Conservation (phyloP, 2,888 invertebrate genomes). For the Alentia gelatinosa region DNA sequence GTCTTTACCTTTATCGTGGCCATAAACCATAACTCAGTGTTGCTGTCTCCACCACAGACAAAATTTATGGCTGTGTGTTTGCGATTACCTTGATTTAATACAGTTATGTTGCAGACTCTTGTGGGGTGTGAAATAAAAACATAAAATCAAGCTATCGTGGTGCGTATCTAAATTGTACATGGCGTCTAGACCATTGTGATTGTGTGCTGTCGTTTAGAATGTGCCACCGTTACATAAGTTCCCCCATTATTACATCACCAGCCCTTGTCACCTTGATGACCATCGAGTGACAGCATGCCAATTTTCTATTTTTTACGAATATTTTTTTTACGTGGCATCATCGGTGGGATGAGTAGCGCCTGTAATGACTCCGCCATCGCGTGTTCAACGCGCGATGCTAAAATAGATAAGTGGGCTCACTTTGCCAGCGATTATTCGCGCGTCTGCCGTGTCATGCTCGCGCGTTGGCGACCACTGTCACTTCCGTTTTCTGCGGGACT, state of each 20-base stretch:
- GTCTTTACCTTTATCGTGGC: too few species aligned
- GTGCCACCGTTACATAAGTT: not conserved
- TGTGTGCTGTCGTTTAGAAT: not conserved
- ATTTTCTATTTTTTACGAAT: not conserved
- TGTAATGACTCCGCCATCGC: not conserved
- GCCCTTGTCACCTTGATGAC: not conserved
- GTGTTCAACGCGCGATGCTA: not conserved
- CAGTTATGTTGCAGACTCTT: not conserved
- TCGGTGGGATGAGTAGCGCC: not conserved
- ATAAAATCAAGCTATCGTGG: not conserved
- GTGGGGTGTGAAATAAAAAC: not conserved
- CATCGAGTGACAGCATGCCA: not conserved
- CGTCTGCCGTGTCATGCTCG: not conserved
- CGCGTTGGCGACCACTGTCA: conserved; percentile 5
- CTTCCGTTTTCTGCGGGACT: not conserved
- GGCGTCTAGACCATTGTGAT: not conserved
- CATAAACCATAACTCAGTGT: not conserved
- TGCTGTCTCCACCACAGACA: not conserved
- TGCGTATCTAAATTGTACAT: conserved; percentile 36
- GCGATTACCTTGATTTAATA: not conserved
- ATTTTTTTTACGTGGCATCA: not conserved
- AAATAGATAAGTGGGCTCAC: conserved; percentile 29
- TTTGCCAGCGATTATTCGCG: conserved; percentile 25
- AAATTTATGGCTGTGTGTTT: not conserved
- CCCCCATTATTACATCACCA: not conserved